These are phyloP conservation scores for Melieria picta DNA, from an alignment of 2,888 invertebrate species.

Conservation along the genomic window DNA sequence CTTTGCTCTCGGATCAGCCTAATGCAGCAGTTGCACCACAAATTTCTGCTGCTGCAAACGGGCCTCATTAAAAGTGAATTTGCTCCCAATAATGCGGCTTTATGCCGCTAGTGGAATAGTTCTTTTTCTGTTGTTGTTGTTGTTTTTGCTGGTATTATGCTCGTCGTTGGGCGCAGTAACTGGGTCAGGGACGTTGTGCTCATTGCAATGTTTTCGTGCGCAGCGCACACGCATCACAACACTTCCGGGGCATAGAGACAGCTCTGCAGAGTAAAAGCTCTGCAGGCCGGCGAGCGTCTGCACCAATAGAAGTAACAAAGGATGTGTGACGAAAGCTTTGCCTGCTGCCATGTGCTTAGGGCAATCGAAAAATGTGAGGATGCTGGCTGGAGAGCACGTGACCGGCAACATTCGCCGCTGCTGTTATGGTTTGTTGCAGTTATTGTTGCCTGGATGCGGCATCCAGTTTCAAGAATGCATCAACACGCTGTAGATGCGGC, in stretches of 20 bases:
- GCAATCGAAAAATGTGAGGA: constrained; percentile 16
- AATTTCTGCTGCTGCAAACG: constrained; percentile 4
- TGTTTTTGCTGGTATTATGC: constrained; percentile 19
- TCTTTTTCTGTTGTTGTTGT: neutral
- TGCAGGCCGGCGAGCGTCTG: neutral
- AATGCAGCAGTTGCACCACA: constrained; percentile 9
- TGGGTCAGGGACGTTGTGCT: constrained; percentile 66
- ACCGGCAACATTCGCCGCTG: constrained; percentile 34
- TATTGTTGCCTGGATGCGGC: constrained; percentile 15
- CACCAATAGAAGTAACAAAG: neutral
- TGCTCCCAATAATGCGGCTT: constrained; percentile 25
- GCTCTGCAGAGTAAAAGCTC: constrained; percentile 22
- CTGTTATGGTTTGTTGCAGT: neutral
- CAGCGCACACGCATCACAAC: constrained; percentile 24
- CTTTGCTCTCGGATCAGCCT: too few relatives aligned
- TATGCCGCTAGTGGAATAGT: constrained; percentile 14
- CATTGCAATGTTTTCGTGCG: constrained; percentile 46
- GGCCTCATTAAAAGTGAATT: constrained; percentile 41
- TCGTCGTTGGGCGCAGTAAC: constrained; percentile 40
- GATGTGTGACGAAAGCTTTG: neutral
- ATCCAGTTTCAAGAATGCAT: neutral
- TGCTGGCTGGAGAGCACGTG: constrained; percentile 38
- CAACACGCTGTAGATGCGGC: too few relatives aligned
- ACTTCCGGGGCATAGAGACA: constrained; percentile 28
- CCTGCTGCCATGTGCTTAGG: neutral